Evolutionary conservation across 2,797 vertebrate genomes (phyloP), one percentile per base, ranked within the genome.

Genomic region (Brachymystax lenok): DNA sequence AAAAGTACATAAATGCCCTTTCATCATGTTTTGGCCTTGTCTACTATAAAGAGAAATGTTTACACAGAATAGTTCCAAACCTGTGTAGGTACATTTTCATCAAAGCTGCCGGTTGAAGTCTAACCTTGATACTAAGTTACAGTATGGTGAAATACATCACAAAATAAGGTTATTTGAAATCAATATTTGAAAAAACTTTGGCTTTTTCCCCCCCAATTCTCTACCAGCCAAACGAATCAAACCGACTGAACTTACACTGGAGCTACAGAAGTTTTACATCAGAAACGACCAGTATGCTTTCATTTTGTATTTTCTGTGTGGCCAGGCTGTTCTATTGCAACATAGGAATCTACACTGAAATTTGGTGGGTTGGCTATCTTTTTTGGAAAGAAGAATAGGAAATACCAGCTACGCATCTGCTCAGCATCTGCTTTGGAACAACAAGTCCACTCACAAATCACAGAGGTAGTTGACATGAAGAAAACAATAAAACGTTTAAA

Each of bases 391-490:
- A 82, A 84, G 52, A 71, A 71, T 54, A 81, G 78, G 82, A 63
- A 73, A 72, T 52, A 73, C 71, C 8, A 46, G 2, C 28, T 69
- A 33, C 40, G 40, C 40, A 46, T 46, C 51, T 72, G 71, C 67
- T 71, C 76, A 61, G 46, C 72, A n/a, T 71, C 77, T 33, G 75
- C 79, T 74, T 80, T 77, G 46, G 35, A 71, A 77, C 77, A 84
- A 83, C 75, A 78, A 82, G 74, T 80, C 77, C 77, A 86, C 75
- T 51, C 51, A 77, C 78, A 82, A 82, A 83, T 75, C 80, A 83
- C 82, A 86, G 91, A 93, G 91, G 92, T 92, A 93, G 91, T 88
- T 88, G 86, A 89, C 74, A 84, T 83, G 77, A 90, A 84, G 82
- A 68, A 56, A 30, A 75, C 46, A 30, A 52, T 4, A 61, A 64